phyloP scores from a whole-genome alignment of 1,140 invertebrate genomes.

The Drosophila virilis region DNA sequence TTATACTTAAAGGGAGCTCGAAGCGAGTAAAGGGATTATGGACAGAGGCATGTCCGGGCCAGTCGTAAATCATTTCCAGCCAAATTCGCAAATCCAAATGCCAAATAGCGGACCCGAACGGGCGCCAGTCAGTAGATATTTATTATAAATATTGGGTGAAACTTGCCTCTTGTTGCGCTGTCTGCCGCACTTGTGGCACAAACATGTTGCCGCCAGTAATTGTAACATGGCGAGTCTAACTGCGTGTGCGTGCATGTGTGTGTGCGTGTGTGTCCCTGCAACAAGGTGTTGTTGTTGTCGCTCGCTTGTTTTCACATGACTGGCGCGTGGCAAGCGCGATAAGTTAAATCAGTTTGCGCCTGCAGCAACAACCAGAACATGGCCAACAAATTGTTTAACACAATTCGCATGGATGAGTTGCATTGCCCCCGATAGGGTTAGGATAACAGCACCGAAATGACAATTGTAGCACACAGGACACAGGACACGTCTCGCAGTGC shows the following conservation, averaged over 20 bases:
- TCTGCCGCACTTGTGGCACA: conserved; percentile 45
- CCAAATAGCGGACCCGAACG: conserved; percentile 4
- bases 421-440: background rate
- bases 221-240: conserved; percentile 19
- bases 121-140: conserved; percentile 11
- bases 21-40: background rate
- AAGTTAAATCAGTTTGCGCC: conserved; percentile 74
- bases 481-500: background rate
- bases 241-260: conserved; percentile 1
- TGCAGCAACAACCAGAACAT: conserved; percentile 68
- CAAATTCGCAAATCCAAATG: conserved; percentile 20
- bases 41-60: too few species aligned
- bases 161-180: conserved; percentile 12
- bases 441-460: conserved; percentile 24
- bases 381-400: conserved; percentile 78
- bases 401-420: conserved; percentile 54
- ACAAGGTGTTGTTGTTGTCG: conserved; percentile 23
- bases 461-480: background rate
- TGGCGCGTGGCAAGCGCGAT: conserved; percentile 64
- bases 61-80: conserved; percentile 27
- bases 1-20: background rate
- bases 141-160: conserved; percentile 46
- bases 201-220: conserved; percentile 32
- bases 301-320: conserved; percentile 59
- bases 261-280: conserved; percentile 1